These are phyloP conservation scores for Leptobrachium ailaonicum DNA, from an alignment of 2,113 vertebrate species.

Conservation along the genomic window DNA sequence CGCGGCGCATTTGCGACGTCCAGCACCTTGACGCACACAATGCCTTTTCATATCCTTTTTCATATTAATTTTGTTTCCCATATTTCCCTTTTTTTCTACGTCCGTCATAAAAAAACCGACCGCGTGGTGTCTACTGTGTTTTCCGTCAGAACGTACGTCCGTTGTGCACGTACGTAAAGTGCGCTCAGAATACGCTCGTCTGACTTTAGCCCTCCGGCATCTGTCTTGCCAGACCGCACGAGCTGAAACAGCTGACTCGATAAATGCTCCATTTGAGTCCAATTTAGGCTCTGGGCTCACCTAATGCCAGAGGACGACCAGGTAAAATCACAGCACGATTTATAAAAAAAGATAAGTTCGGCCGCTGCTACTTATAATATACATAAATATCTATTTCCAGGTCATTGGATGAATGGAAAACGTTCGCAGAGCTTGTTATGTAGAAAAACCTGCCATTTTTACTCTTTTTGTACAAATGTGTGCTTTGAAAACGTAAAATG, in stretches of 20 bases:
- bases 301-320: constrained; percentile 5
- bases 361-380: neutral
- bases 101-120: too few species aligned
- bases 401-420: neutral
- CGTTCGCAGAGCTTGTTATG: neutral
- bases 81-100: too few species aligned
- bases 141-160: too few species aligned
- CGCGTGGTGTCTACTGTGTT: too few species aligned
- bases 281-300: constrained; percentile 7
- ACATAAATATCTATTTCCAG: neutral
- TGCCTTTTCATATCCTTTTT: too few species aligned
- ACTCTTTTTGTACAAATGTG: neutral
- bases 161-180: too few species aligned
- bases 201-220: too few species aligned
- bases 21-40: too few species aligned
- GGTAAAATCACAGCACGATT: constrained; percentile 1
- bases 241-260: neutral
- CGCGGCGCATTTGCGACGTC: too few species aligned
- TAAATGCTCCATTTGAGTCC: neutral
- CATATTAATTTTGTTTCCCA: too few species aligned
- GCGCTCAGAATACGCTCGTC: too few species aligned
- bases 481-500: too few species aligned
- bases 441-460: neutral
- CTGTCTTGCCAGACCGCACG: neutral
- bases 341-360: constrained; percentile 9